Conservation (phyloP, 2,113 vertebrate genomes). For the Oenanthe oenanthe region DNA sequence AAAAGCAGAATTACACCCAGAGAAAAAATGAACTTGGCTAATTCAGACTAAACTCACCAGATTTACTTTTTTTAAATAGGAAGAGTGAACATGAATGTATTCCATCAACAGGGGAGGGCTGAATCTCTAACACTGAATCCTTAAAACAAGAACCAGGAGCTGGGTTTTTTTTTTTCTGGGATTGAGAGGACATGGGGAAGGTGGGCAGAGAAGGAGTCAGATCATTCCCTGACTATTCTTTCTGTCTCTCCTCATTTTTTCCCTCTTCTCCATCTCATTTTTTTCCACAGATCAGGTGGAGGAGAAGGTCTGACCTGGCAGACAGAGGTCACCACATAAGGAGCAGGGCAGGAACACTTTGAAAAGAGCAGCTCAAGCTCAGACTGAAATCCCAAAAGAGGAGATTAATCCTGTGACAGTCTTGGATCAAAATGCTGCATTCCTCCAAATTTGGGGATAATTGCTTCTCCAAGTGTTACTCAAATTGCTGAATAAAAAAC, state of each 20-base stretch:
- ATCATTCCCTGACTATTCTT: not conserved
- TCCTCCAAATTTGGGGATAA: not conserved
- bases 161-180: not conserved
- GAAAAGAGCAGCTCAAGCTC: not conserved
- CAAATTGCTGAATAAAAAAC: not conserved
- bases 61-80: not conserved
- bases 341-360: not conserved
- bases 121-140: not conserved
- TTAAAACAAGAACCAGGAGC: not conserved
- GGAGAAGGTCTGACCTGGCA: not conserved
- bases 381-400: not conserved
- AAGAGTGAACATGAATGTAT: not conserved
- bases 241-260: not conserved
- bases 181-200: not conserved
- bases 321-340: not conserved
- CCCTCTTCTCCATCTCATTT: not conserved
- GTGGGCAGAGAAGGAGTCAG: not conserved
- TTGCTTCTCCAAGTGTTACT: not conserved
- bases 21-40: not conserved
- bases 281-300: not conserved
- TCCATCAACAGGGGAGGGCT: not conserved
- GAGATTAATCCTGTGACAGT: not conserved
- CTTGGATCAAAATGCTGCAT: not conserved
- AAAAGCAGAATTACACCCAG: not conserved
- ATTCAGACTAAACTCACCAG: not conserved